Evolutionary conservation across 2,888 invertebrate genomes (phyloP).

Genomic region (Halictus quadricinctus): DNA sequence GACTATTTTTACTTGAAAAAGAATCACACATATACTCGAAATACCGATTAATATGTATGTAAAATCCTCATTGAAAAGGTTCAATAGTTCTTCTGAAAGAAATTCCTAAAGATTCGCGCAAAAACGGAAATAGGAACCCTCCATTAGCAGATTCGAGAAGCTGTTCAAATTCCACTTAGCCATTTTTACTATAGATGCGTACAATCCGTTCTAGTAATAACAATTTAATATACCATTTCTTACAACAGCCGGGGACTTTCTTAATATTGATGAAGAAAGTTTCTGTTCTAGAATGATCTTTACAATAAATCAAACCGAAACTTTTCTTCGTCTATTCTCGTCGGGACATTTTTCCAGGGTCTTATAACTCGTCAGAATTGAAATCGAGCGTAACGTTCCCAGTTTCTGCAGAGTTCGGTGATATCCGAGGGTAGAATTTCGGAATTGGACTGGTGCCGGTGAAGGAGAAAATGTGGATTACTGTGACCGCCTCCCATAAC

Average conservation of each 20-base stretch:
- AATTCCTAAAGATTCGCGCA: too few relatives aligned
- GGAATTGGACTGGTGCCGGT: neutral
- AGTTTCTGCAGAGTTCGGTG: neutral
- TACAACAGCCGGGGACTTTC: neutral
- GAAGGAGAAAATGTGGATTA: neutral
- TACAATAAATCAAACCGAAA: neutral
- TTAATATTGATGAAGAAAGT: neutral
- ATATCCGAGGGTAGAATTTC: neutral
- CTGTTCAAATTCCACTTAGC: too few relatives aligned
- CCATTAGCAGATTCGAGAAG: too few relatives aligned
- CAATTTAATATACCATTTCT: neutral
- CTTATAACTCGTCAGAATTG: neutral
- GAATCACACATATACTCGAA: too few relatives aligned
- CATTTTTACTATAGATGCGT: too few relatives aligned
- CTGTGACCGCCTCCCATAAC: slow-evolving; percentile 11
- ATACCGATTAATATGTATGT: too few relatives aligned
- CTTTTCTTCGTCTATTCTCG: neutral
- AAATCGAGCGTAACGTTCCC: neutral
- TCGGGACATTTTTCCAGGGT: too few relatives aligned
- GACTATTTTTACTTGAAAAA: too few relatives aligned
- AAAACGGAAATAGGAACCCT: too few relatives aligned
- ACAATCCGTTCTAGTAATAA: too few relatives aligned
- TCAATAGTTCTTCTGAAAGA: too few relatives aligned
- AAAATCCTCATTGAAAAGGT: too few relatives aligned
- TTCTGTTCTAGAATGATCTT: neutral